Evolutionary conservation across 1,140 invertebrate species (phyloP).

Genomic region (Prorops nasuta): DNA sequence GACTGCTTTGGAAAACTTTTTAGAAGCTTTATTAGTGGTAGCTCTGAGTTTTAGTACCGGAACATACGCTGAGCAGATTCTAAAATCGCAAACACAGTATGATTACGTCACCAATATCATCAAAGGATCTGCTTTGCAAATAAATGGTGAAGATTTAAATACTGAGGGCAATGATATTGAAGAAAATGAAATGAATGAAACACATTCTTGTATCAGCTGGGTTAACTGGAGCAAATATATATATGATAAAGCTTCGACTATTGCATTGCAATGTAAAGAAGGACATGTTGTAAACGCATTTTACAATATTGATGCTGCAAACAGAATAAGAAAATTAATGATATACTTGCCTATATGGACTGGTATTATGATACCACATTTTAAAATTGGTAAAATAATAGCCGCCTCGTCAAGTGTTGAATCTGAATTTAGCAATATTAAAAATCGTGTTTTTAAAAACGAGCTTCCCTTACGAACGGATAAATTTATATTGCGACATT

Average conservation of each 20-base stretch:
- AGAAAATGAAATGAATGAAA: no score
- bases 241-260: conserved; percentile 6
- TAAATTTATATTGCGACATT: conserved; percentile 14
- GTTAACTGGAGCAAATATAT: no score
- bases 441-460: conserved; percentile 9
- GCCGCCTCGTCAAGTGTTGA: conserved; percentile 15
- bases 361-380: conserved; percentile 4
- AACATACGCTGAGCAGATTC: no score
- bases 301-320: conserved; percentile 3
- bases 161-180: no score
- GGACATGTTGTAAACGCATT: conserved; percentile 5
- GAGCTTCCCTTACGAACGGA: conserved; percentile 10
- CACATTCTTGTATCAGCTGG: no score
- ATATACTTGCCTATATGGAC: conserved; percentile 2
- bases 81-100: no score
- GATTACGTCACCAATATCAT: no score
- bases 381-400: conserved; percentile 5
- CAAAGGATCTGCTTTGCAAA: no score
- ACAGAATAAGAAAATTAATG: conserved; percentile 2
- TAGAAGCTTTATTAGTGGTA: no score
- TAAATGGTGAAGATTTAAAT: no score
- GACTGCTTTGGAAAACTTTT: no score
- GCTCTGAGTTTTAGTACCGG: no score
- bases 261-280: conserved; percentile 2
- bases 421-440: conserved; percentile 11